Evolutionary conservation across 2,888 invertebrate species (phyloP), one percentile per base, ranked within the genome.

Genomic region (Trilocha varians): DNA sequence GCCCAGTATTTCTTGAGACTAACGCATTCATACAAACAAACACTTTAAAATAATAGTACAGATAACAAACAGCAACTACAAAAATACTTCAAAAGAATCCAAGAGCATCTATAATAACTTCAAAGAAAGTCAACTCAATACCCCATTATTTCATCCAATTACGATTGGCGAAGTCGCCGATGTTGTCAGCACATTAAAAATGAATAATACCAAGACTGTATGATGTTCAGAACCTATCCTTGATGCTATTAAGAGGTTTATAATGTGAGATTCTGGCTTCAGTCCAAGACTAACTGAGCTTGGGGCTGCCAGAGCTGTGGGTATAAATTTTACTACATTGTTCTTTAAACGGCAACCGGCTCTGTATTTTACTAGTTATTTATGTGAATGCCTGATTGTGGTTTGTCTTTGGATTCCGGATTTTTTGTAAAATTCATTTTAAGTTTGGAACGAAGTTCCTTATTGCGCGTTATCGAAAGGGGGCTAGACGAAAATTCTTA

Each of bases 271-370:
- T 45, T 46, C 57, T 70, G 69, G 69, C 60, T 40, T 8, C 14
- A 36, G 41, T 61, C 69, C 67, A 68, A 58, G 47, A 47, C 39
- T 46, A 35, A 40, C 52, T 45, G 47, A 50, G 50, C 49, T 25
- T 41, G 39, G 47, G 38, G 48, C 46, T 60, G 65, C 66, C 65
- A 64, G 57, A 32, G 50, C 39, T 18, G 47, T 15, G 25, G 46
- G 43, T 57, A 57, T 72, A 65, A 69, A 70, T 70, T 65, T 63
- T 59, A 62, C 55, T 42, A 64, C 59, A 69, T 65, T 70, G 73
- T 72, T 64, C 66, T 68, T 70, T 68, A 69, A 71, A 65, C 56
- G 53, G 56, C 62, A 59, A 49, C 53, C 48, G 17, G 36, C 45
- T 45, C 46, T 50, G 50, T 48, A 48, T 53, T 48, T 47, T 38